phyloP scores from a whole-genome alignment of 2,888 invertebrate genomes.

The Galeruca laticollis region DNA sequence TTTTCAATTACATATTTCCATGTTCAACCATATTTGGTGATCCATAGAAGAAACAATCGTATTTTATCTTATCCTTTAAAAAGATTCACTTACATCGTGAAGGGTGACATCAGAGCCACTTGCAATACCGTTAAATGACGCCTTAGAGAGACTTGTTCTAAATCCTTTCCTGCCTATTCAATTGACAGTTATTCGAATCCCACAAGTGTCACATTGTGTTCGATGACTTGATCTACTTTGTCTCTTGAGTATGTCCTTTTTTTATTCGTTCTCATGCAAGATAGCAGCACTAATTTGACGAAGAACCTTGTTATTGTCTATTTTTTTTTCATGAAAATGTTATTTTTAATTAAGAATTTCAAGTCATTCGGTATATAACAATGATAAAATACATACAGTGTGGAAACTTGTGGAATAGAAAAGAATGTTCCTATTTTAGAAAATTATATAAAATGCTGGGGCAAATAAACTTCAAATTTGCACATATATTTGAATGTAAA shows the following conservation, averaged over 20 bases:
- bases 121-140: background rate
- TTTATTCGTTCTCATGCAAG: background rate
- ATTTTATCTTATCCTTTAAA: background rate
- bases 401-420: background rate
- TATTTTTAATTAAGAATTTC: background rate
- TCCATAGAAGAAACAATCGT: background rate
- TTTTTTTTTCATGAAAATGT: too few relatives aligned
- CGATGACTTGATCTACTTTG: constrained; percentile 32
- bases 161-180: constrained; percentile 23
- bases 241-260: background rate
- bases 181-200: constrained; percentile 40
- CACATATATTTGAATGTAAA: too few relatives aligned
- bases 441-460: too few relatives aligned
- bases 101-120: constrained; percentile 2
- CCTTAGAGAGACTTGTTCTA: constrained; percentile 19
- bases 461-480: too few relatives aligned
- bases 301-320: background rate
- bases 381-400: too few relatives aligned
- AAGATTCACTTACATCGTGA: background rate
- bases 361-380: background rate
- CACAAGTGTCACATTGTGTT: constrained; percentile 36
- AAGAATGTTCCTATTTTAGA: background rate
- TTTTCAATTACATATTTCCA: too few relatives aligned
- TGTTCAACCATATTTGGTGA: too few relatives aligned
- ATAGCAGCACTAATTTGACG: background rate